Conservation (phyloP, 2,888 invertebrate genomes). For the Lacanobia wlatinum region DNA sequence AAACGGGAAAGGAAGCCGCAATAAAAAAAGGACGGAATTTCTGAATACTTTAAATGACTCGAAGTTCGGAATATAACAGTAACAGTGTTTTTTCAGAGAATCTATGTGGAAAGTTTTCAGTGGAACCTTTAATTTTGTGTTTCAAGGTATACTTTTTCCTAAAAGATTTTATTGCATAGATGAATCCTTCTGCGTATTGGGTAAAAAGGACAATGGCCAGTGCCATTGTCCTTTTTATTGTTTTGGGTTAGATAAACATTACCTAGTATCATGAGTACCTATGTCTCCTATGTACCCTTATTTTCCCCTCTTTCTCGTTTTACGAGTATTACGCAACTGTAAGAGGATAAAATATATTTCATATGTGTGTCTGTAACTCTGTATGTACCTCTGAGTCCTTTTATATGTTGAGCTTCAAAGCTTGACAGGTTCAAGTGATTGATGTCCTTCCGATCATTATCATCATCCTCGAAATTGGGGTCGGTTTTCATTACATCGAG, state of each 20-base stretch:
- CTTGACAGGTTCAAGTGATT: constrained; percentile 49
- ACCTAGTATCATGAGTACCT: not conserved
- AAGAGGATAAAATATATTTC: not conserved
- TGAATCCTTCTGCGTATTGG: not conserved
- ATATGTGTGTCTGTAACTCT: not conserved
- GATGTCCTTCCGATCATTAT: constrained; percentile 49
- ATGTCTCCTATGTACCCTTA: not conserved
- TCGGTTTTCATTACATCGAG: constrained; percentile 19
- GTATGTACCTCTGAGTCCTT: constrained; percentile 27
- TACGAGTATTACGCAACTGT: not conserved
- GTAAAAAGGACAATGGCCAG: no score
- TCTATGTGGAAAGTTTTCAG: constrained; percentile 27
- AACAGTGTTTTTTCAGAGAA: not conserved
- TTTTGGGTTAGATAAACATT: not conserved
- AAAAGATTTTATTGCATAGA: not conserved
- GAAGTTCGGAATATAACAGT: constrained; percentile 23
- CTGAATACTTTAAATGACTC: constrained; percentile 50
- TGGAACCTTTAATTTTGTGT: constrained; percentile 23
- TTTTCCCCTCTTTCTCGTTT: not conserved
- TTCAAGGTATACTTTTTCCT: constrained; percentile 1
- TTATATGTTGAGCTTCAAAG: constrained; percentile 34
- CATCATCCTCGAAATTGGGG: constrained; percentile 26
- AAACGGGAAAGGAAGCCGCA: constrained; percentile 40
- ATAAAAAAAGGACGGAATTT: constrained; percentile 50
- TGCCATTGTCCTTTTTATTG: not conserved